Evolutionary conservation across 2,888 invertebrate species (phyloP), one percentile per base, ranked within the genome.

Genomic region (Dione juno): DNA sequence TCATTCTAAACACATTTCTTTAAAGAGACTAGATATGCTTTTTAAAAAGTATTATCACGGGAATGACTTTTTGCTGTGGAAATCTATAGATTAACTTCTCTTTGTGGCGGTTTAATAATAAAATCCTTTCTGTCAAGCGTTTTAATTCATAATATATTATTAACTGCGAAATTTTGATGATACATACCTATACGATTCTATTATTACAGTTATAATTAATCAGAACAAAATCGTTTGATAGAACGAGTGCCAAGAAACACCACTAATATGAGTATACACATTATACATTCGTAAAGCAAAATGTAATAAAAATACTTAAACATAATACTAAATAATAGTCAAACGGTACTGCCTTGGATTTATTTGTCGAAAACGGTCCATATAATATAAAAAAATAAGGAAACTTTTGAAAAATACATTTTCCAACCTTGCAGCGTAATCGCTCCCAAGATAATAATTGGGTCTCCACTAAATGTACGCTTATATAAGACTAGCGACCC

Each of bases 401-500:
- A 63, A 53, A 61, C 21, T 13, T 68, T 53, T 68, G 43, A 61
- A 68, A 52, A 61, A 68, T 35, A 45, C n/a, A 53, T 63, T 64
- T 68, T 68, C 14, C 59, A 45, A 35, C 14, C 58, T 67, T 13
- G 13, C 58, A 50, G 35, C 37, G 37, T 52, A 67, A 41, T 63
- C 35, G 52, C 43, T 50, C 59, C 59, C 59, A 59, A 58, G 16
- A 13, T 67, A 68, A 43, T 68, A 63, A 68, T 68, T 63, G 53
- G 53, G 21, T 43, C 13, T 53, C 53, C 37, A 52, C 50, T 52
- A 61, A 50, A 61, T 45, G 53, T 41, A 35, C 16, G 19, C 59
- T 53, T 53, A 19, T 45, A 58, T 9, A 16, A 28, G 45, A 16
- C 61, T 35, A 61, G 61, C 61, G 45, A 61, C 61, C 35, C 28